phyloP scores from a whole-genome alignment of 2,797 vertebrate species.

The Bradypodion pumilum region DNA sequence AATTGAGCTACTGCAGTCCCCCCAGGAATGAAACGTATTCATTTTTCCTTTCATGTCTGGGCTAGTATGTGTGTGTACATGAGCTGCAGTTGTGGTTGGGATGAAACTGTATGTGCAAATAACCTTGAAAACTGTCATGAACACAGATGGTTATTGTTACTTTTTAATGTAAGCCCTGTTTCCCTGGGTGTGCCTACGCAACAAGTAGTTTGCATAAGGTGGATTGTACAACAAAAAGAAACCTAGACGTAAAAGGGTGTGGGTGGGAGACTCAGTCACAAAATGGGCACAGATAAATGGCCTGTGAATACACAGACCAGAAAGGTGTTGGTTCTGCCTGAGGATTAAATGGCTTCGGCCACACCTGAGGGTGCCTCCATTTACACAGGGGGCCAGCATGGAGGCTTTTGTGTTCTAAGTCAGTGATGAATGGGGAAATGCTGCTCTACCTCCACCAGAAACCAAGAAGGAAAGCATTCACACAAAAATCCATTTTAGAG shows the following conservation, averaged over 20 bases:
- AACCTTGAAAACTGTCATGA: neutral
- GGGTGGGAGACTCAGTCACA: neutral
- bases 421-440: neutral
- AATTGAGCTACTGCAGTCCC: too few relatives aligned
- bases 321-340: neutral
- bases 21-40: neutral
- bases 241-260: neutral
- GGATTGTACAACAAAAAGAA: neutral
- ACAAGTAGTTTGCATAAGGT: neutral
- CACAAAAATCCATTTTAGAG: neutral
- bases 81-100: neutral
- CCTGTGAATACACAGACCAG: slow-evolving; percentile 1
- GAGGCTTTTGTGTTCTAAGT: neutral
- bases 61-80: neutral
- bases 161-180: neutral
- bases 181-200: rapidly evolving
- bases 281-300: neutral
- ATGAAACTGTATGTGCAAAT: neutral
- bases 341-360: neutral
- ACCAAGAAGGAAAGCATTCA: neutral
- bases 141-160: rapidly evolving
- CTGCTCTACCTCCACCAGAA: neutral
- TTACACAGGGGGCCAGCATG: rapidly evolving
- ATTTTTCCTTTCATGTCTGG: neutral
- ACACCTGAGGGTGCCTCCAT: neutral